These are phyloP conservation scores for Amphiprion ocellaris DNA, from an alignment of 2,113 vertebrate species.

Conservation along the genomic window DNA sequence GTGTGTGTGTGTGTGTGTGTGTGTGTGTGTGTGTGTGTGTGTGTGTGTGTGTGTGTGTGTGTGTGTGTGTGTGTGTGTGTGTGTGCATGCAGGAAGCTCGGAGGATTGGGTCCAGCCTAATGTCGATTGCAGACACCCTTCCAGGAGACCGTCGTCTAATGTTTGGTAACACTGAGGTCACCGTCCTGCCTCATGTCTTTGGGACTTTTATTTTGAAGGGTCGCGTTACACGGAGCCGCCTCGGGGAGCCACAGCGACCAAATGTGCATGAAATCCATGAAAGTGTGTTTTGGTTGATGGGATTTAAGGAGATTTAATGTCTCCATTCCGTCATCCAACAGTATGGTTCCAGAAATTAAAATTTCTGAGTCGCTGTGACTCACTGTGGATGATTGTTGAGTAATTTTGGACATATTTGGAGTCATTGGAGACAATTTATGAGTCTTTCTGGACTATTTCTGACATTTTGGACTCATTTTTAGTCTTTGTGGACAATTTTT, in stretches of 20 bases:
- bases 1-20: constrained; percentile 35
- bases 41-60: constrained; percentile 47
- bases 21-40: constrained; percentile 44
- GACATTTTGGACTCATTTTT: too few relatives aligned
- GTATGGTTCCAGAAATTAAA: too few relatives aligned
- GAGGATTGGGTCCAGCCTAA: constrained; percentile 44
- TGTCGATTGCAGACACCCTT: constrained; percentile 59
- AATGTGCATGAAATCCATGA: too few relatives aligned
- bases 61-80: constrained; percentile 52
- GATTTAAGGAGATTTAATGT: too few relatives aligned
- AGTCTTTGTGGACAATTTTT: too few relatives aligned
- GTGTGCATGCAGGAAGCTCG: constrained; percentile 20
- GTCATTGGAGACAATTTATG: too few relatives aligned
- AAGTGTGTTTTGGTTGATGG: too few relatives aligned
- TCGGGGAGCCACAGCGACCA: neutral
- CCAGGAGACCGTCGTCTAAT: constrained; percentile 50
- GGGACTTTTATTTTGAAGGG: constrained; percentile 60
- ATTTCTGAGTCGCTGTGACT: too few relatives aligned
- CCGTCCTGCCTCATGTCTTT: constrained; percentile 17
- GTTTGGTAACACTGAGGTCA: constrained; percentile 30
- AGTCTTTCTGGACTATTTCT: too few relatives aligned
- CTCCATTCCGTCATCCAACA: too few relatives aligned
- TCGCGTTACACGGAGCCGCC: neutral
- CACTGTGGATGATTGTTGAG: too few relatives aligned
- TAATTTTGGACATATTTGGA: too few relatives aligned